Conservation (phyloP, 2,113 vertebrate species). For the Mirounga angustirostris region DNA sequence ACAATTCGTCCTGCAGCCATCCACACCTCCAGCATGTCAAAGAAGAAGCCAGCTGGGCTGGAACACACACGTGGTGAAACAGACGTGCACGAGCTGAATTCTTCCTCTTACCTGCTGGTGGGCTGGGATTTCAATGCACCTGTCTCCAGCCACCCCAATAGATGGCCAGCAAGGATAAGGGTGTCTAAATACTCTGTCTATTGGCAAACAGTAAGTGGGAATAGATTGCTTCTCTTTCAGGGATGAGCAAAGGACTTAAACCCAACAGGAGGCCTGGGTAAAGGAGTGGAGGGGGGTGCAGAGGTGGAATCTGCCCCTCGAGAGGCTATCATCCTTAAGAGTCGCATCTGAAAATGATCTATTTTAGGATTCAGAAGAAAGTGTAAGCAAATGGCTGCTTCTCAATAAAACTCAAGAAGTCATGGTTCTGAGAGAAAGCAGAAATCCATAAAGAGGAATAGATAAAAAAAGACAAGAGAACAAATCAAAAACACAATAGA, state of each 20-base stretch:
- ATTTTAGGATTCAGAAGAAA: conserved; percentile 36
- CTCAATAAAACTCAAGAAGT: neutral
- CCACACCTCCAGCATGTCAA: too few species aligned
- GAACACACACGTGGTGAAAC: neutral
- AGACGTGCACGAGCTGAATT: accelerated
- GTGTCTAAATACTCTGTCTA: too few species aligned
- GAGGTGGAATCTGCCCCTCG: neutral
- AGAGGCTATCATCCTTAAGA: neutral
- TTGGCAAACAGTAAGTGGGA: neutral
- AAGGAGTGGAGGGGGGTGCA: neutral
- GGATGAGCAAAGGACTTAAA: neutral
- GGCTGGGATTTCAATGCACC: neutral
- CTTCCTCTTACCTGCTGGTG: neutral
- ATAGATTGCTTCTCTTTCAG: neutral
- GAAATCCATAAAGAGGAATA: neutral
- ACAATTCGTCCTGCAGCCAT: neutral
- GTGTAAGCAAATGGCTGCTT: neutral
- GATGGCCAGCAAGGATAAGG: neutral
- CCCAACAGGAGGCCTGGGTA: neutral
- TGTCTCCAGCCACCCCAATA: neutral
- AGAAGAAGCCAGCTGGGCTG: neutral
- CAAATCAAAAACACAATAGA: neutral
- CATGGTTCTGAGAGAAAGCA: neutral
- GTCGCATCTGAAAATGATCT: neutral
- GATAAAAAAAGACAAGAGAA: neutral